These are phyloP conservation scores for Tiphia femorata DNA, from an alignment of 2,888 invertebrate genomes.

Conservation along the genomic window DNA sequence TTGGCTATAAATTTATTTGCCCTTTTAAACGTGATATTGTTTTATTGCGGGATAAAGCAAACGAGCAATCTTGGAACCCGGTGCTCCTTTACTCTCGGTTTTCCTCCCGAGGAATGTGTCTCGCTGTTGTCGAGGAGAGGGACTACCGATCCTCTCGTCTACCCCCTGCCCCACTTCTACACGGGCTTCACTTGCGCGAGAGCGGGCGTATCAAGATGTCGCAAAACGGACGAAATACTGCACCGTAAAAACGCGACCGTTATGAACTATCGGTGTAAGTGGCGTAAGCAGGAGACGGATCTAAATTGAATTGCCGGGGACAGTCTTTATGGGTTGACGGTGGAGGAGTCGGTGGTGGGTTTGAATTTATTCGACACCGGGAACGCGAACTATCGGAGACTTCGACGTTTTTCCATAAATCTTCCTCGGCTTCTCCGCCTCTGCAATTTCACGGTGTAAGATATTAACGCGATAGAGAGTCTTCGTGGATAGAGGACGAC, in stretches of 20 bases:
- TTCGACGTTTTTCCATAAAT: too few relatives aligned
- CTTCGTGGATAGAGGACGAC: too few relatives aligned
- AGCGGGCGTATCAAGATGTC: conserved; percentile 11
- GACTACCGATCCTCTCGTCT: too few relatives aligned
- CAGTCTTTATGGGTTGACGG: neutral
- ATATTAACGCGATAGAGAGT: too few relatives aligned
- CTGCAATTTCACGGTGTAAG: too few relatives aligned
- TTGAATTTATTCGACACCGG: too few relatives aligned
- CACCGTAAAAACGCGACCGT: conserved; percentile 21
- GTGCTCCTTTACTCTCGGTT: neutral
- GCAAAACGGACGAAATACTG: conserved; percentile 25
- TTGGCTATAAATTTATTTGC: conserved; percentile 65
- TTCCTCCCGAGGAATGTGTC: conserved; percentile 6
- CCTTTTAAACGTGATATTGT: conserved; percentile 60
- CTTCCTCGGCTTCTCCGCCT: too few relatives aligned
- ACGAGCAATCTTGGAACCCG: conserved; percentile 33
- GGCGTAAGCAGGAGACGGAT: conserved; percentile 8
- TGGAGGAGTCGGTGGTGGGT: neutral
- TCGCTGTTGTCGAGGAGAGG: conserved; percentile 9
- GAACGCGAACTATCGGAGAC: too few relatives aligned
- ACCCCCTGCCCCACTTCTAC: too few relatives aligned
- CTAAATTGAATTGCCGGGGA: too few relatives aligned
- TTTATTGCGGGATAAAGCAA: conserved; percentile 58
- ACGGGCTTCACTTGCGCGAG: neutral
- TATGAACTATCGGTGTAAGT: conserved; percentile 23